Evolutionary conservation across 2,113 vertebrate species (phyloP), one percentile per base, ranked within the genome.

Genomic region (Phalacrocorax aristotelis): DNA sequence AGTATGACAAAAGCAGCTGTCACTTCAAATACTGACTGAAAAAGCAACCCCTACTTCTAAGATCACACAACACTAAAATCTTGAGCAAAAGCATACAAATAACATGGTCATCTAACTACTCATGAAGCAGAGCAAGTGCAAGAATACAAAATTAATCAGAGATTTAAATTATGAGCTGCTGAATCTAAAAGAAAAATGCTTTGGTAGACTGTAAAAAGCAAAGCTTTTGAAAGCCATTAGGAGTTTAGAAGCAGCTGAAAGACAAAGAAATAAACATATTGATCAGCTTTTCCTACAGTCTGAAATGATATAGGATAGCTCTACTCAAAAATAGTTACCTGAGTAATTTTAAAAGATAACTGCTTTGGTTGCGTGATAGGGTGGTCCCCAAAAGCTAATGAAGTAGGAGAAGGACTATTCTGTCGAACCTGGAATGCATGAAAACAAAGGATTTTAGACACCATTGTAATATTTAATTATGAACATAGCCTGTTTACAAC

Each of bases 371-470:
- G 99, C 20, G 98, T 61, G 96, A 98, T 97, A 98, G 99, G 98
- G 97, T 99, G 99, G 98, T 99, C 99, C 98, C 98, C 99, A 48
- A 99, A 99, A 98, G 98, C 99, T 98, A 99, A 98, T 94, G 99
- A 98, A 96, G 99, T 99, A 97, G 99, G 99, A 97, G 99, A 99
- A 96, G 99, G 99, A 96, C 99, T 99, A 98, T 99, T 99, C 98
- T 99, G 99, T 97, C 99, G 98, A 98, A 99, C 98, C 99, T 99
- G 97, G 93, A 98, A 98, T 42, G 93, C 13, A 95, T 2, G 55
- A 85, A 91, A 88, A 52, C 52, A 78, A 83, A 93, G 61, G 38
- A 89, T 81, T 87, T 92, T 52, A 89, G 69, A 75, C 27, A 84
- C 16, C 60, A 49, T 10, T 72, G 25, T 46, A 82, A 65, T 44